Evolutionary conservation across 2,797 vertebrate genomes (phyloP).

Genomic region (Pangasius macronema): DNA sequence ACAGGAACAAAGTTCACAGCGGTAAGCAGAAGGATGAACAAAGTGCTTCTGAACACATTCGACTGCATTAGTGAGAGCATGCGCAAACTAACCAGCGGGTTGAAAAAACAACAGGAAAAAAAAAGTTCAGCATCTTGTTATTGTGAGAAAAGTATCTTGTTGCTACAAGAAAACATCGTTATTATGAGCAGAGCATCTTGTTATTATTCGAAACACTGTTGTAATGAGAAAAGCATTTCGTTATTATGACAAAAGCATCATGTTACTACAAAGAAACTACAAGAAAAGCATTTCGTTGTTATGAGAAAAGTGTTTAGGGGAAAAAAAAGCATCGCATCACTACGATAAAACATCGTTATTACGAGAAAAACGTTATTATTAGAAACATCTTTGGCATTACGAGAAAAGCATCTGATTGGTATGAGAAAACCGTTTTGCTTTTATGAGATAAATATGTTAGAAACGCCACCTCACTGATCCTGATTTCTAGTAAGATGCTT

Average conservation of each 20-base stretch:
- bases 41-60: neutral
- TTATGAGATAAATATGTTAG: neutral
- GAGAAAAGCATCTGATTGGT: neutral
- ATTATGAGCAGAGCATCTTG: neutral
- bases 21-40: neutral
- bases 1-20: neutral
- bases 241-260: neutral
- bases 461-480: neutral
- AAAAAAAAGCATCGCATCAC: neutral
- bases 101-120: too few relatives aligned
- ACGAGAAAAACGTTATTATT: neutral
- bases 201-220: neutral
- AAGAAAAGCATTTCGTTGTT: neutral
- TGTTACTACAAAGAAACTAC: too few relatives aligned
- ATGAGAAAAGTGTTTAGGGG: neutral
- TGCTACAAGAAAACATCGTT: neutral
- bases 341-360: neutral
- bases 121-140: neutral
- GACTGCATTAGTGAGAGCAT: neutral
- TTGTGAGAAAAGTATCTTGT: neutral
- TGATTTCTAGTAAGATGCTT: neutral
- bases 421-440: neutral
- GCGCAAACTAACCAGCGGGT: neutral
- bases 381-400: neutral
- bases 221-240: neutral